Percentiles rank a stretch among this genome's conserved stretches.
Conservation (phyloP, 2,113 vertebrate species). For the Misgurnus mizolepis region DNA sequence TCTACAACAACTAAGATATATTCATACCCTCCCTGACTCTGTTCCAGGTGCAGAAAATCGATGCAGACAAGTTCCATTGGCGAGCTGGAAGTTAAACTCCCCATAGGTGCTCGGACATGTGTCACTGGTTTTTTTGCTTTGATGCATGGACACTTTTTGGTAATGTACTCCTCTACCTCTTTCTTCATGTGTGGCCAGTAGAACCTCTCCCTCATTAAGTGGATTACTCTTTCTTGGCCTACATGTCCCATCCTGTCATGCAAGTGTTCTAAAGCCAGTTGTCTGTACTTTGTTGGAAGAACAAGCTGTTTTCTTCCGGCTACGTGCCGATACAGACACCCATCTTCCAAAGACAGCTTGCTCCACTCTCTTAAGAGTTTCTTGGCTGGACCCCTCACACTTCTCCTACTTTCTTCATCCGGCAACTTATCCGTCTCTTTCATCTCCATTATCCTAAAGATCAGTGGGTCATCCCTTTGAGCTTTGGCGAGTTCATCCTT, state of each 20-base stretch:
- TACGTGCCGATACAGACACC: not conserved
- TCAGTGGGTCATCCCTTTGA: not conserved
- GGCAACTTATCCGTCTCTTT: too few relatives aligned
- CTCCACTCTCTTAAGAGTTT: too few relatives aligned
- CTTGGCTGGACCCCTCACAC: too few relatives aligned
- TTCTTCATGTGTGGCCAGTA: constrained; percentile 12
- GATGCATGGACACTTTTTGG: constrained; percentile 21
- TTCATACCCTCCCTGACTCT: not conserved
- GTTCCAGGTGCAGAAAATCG: not conserved
- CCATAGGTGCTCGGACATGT: constrained; percentile 1
- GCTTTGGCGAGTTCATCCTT: not conserved
- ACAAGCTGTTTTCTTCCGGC: not conserved
- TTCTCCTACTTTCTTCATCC: too few relatives aligned
- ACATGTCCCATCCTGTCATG: not conserved
- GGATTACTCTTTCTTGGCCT: not conserved
- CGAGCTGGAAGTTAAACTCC: not conserved
- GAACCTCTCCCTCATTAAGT: not conserved
- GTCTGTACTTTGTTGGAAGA: not conserved
- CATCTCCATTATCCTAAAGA: too few relatives aligned
- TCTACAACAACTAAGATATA: not conserved
- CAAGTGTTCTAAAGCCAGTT: not conserved
- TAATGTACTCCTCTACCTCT: constrained; percentile 14
- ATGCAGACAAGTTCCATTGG: constrained; percentile 11
- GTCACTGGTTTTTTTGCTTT: constrained; percentile 18
- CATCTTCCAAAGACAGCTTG: not conserved